Evolutionary conservation across 2,888 invertebrate genomes (phyloP), one percentile per base, ranked within the genome.

Genomic region (Euclidia mi): DNA sequence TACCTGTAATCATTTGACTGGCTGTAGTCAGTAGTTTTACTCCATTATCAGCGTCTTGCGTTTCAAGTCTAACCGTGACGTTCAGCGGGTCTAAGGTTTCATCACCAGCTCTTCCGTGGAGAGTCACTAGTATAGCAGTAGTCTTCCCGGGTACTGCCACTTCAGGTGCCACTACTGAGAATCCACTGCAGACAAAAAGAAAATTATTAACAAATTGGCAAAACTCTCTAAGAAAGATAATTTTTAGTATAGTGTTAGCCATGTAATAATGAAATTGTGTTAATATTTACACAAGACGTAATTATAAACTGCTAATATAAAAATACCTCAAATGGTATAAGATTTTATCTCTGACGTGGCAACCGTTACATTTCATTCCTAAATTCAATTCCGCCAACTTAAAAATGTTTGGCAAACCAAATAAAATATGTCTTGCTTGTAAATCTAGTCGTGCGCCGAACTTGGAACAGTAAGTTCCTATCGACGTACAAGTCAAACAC

Each of bases 131-230:
- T 25, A 96, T 95, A 1, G 96, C 96, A 29, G 96, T 96, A 17
- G 95, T 95, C 84, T 96, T 96, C 28, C 96, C 96, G 0, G 96
- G 96, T 0, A 96, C 96, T 2, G 96, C 96, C 10, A 96, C 94
- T 78, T 96, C 96, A 3, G 96, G 96, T 0, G 96, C 95, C 49
- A 96, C 96, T 42, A 96, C 96, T 34, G 96, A 96, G 85, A 96
- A 95, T 11, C 96, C 96, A 50, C 96, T 96, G 95, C 10, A 89
- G 76, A 79, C 56, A 79, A 81, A 57, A 37, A 17, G 4, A 12
- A 11, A n/a, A n/a, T n/a, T n/a, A n/a, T n/a, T n/a, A n/a, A n/a
- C n/a, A n/a, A n/a, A n/a, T n/a, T n/a, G n/a, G n/a, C n/a, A n/a
- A n/a, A n/a, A n/a, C n/a, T n/a, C n/a, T n/a, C n/a, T n/a, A n/a